Conservation (phyloP, 2,888 invertebrate genomes). For the Drosophila austrosaltans region DNA sequence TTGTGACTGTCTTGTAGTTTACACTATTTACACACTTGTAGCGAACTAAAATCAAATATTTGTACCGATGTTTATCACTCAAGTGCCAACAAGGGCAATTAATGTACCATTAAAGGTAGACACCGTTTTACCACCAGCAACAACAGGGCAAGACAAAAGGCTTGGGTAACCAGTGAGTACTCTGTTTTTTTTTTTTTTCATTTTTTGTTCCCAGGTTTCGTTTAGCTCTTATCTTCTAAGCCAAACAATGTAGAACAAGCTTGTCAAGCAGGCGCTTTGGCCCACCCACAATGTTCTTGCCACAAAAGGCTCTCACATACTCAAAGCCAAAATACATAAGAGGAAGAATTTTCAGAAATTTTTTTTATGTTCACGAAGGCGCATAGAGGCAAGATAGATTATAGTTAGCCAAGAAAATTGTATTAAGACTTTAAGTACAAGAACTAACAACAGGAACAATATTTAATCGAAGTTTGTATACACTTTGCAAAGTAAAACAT, state of each 20-base stretch:
- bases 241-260: constrained; percentile 65
- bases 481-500: not conserved
- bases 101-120: constrained; percentile 74
- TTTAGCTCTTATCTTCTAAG: constrained; percentile 29
- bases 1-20: constrained; percentile 42
- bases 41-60: constrained; percentile 74
- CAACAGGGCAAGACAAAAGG: constrained; percentile 42
- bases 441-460: not conserved
- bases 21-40: constrained; percentile 73
- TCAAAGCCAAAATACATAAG: constrained; percentile 18
- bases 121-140: constrained; percentile 48
- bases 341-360: constrained; percentile 24
- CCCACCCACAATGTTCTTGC: constrained; percentile 57
- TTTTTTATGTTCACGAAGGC: constrained; percentile 32
- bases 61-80: constrained; percentile 75
- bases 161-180: constrained; percentile 3
- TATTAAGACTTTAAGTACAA: constrained; percentile 65
- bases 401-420: constrained; percentile 54
- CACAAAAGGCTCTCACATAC: constrained; percentile 1
- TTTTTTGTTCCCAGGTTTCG: constrained; percentile 23
- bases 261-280: constrained; percentile 63
- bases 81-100: constrained; percentile 76
- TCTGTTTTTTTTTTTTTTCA: constrained; percentile 13
- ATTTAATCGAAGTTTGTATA: not conserved
- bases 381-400: constrained; percentile 27